These are phyloP conservation scores for Corella eumyota DNA, from an alignment of 23 tunicate genomes.

Conservation along the genomic window DNA sequence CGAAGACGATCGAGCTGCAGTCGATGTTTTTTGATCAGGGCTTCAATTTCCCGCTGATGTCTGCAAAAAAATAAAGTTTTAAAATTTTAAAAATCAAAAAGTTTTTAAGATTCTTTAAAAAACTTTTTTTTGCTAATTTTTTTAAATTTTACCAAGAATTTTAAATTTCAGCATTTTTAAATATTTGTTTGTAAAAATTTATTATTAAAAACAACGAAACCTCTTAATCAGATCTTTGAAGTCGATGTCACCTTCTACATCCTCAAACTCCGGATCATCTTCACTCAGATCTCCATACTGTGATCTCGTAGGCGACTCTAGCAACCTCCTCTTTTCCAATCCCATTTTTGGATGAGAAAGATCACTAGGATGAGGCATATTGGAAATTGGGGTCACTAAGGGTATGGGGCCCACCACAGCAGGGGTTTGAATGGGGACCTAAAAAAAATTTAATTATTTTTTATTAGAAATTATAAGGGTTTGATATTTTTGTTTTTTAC, in stretches of 20 bases:
- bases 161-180: background rate
- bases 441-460: no score
- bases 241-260: constrained; percentile 69
- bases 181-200: background rate
- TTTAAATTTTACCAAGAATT: background rate
- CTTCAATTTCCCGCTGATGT: constrained; percentile 79
- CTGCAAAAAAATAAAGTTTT: constrained; percentile 14
- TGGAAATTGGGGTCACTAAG: background rate
- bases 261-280: constrained; percentile 45
- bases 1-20: constrained; percentile 51
- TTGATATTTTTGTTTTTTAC: no score
- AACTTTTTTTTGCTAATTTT: background rate
- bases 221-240: constrained; percentile 74
- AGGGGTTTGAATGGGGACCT: background rate
- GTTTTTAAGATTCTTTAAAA: background rate
- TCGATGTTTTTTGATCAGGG: constrained; percentile 55
- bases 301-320: constrained; percentile 81
- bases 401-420: background rate
- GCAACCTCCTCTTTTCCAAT: background rate
- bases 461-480: background rate
- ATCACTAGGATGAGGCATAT: no score
- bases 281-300: constrained; percentile 67
- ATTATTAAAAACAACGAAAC: constrained; percentile 6
- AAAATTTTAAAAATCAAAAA: background rate
- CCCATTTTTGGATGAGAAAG: background rate